These are phyloP conservation scores for Propithecus coquereli DNA, from an alignment of 2,113 vertebrate species.

Conservation along the genomic window DNA sequence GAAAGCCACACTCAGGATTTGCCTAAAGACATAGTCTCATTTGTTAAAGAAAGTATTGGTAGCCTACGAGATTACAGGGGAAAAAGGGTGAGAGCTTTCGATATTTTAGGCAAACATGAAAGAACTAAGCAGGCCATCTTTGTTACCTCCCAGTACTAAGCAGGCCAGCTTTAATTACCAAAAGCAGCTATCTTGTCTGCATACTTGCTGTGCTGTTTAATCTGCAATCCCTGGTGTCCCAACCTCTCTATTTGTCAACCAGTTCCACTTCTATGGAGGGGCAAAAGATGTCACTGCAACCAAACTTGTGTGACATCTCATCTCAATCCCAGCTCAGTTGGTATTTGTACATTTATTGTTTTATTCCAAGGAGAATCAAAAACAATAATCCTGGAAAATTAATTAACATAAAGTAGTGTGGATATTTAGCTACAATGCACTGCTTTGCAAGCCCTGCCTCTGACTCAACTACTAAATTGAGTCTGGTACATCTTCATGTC, in stretches of 20 bases:
- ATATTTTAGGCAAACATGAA: conserved; percentile 65
- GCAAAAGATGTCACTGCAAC: not conserved
- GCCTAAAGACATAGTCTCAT: conserved; percentile 60
- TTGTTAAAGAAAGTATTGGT: conserved; percentile 73
- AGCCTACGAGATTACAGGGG: conserved; percentile 61
- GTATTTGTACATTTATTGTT: conserved; percentile 10
- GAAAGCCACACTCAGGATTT: conserved; percentile 66
- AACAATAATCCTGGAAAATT: conserved; percentile 47
- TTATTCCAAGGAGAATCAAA: conserved; percentile 45
- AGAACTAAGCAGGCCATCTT: conserved; percentile 22
- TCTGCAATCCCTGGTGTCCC: not conserved
- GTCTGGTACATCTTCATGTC: conserved; percentile 40
- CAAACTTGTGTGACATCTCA: not conserved
- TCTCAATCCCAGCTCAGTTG: not conserved
- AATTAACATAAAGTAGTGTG: conserved; percentile 44
- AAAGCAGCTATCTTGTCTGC: conserved; percentile 47
- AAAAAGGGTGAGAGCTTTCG: conserved; percentile 53
- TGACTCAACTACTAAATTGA: conserved; percentile 18
- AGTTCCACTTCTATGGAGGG: conserved; percentile 19
- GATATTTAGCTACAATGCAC: not conserved
- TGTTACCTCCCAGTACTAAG: conserved; percentile 40
- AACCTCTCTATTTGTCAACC: not conserved
- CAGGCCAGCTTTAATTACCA: conserved; percentile 64
- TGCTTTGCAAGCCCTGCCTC: not conserved
- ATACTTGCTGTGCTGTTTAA: conserved; percentile 46